These are phyloP conservation scores for Drosophila equinoxialis DNA, from an alignment of 1,140 invertebrate species.

Conservation along the genomic window DNA sequence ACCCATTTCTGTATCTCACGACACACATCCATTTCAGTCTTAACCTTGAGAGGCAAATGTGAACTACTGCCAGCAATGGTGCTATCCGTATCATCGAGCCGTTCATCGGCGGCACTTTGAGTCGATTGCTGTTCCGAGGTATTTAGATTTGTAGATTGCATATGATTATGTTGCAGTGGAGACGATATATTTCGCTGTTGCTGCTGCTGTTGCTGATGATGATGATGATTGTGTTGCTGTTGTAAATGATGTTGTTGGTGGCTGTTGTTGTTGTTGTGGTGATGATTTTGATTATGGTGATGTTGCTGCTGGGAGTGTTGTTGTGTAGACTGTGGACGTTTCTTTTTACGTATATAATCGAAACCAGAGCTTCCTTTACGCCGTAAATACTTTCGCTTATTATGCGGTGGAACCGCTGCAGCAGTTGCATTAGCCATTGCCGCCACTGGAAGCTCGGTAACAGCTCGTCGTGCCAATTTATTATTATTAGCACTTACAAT, in stretches of 20 bases:
- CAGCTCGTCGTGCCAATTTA: constrained; percentile 69
- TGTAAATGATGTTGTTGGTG: constrained; percentile 4
- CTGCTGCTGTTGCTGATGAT: constrained; percentile 7
- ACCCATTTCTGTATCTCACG: constrained; percentile 95
- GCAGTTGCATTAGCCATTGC: constrained; percentile 14
- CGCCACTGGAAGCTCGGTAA: constrained; percentile 9
- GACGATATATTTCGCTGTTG: background rate
- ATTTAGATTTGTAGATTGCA: background rate
- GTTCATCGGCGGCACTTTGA: constrained; percentile 48
- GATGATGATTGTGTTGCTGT: background rate
- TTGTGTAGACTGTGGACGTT: constrained; percentile 84
- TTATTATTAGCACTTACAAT: constrained; percentile 83
- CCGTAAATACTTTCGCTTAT: constrained; percentile 82
- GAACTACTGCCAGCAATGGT: constrained; percentile 69
- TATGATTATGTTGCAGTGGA: constrained; percentile 4
- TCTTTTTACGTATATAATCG: constrained; percentile 95
- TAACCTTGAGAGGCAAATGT: constrained; percentile 72
- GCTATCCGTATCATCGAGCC: constrained; percentile 67
- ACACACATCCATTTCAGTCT: constrained; percentile 87
- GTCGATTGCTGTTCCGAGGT: constrained; percentile 16
- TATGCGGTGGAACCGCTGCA: constrained; percentile 64
- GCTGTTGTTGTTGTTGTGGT: constrained; percentile 30
- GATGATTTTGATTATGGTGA: constrained; percentile 2
- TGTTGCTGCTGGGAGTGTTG: constrained; percentile 50
- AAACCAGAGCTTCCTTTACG: constrained; percentile 90